These are phyloP conservation scores for Drosophila algonquin DNA, from an alignment of 2,888 invertebrate genomes.

Conservation along the genomic window DNA sequence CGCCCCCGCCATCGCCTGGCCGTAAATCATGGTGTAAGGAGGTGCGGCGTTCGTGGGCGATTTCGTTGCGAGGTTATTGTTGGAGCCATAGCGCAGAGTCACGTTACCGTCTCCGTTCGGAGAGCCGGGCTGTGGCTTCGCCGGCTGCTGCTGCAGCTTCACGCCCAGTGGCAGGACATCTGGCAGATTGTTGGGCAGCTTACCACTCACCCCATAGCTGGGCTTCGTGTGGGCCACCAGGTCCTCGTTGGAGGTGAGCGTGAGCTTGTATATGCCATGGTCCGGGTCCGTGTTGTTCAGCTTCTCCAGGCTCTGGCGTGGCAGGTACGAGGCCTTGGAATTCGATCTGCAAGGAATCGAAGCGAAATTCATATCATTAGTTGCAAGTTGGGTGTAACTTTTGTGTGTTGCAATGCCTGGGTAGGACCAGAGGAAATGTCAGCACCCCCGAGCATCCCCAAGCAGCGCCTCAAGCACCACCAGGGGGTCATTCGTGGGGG, in stretches of 20 bases:
- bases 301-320: conserved; percentile 88
- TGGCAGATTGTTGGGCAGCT: conserved; percentile 84
- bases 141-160: conserved; percentile 82
- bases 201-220: conserved; percentile 70
- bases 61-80: conserved; percentile 77
- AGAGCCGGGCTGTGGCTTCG: conserved; percentile 63
- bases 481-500: conserved; percentile 26
- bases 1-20: conserved; percentile 44
- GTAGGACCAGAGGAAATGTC: conserved; percentile 27
- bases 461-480: too few relatives aligned
- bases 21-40: conserved; percentile 68
- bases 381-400: neutral
- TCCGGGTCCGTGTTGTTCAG: conserved; percentile 87
- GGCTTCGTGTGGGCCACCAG: conserved; percentile 77
- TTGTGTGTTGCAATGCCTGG: neutral
- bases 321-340: conserved; percentile 91
- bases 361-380: conserved; percentile 4
- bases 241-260: conserved; percentile 88
- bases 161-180: conserved; percentile 86
- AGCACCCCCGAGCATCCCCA: neutral
- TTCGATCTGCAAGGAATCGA: conserved; percentile 87
- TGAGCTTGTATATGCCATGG: conserved; percentile 90
- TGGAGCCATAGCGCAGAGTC: conserved; percentile 81
- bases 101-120: conserved; percentile 70
- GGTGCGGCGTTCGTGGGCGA: conserved; percentile 61